These are phyloP conservation scores for Anisognathus igniventris DNA, from an alignment of 2,797 vertebrate genomes.

Conservation along the genomic window DNA sequence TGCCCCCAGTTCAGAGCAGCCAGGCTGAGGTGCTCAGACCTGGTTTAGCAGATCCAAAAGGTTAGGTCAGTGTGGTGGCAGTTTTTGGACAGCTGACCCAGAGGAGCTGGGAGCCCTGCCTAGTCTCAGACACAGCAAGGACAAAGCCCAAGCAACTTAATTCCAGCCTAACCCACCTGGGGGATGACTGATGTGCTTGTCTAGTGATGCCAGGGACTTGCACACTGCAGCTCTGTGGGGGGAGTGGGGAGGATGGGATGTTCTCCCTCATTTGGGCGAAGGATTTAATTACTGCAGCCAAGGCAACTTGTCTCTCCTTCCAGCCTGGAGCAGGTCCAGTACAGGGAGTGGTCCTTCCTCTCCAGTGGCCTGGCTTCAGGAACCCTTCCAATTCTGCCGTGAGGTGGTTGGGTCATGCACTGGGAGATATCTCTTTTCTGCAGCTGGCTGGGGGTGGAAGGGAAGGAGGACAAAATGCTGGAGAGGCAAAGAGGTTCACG, in stretches of 20 bases:
- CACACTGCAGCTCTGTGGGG: neutral
- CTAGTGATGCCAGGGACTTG: neutral
- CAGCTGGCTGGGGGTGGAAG: slow-evolving; percentile 6
- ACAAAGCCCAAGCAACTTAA: neutral
- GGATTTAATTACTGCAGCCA: slow-evolving; percentile 8
- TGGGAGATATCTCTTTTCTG: neutral
- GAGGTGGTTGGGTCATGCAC: slow-evolving; percentile 29
- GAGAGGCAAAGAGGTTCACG: neutral
- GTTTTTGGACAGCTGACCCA: neutral
- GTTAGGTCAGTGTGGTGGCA: neutral
- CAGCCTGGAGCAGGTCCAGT: neutral
- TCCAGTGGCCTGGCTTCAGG: slow-evolving; percentile 26
- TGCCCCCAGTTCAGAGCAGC: neutral
- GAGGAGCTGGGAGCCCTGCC: neutral
- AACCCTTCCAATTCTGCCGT: neutral
- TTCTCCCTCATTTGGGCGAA: neutral
- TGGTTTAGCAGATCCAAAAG: neutral
- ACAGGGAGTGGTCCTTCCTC: slow-evolving; percentile 49
- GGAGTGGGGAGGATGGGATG: neutral
- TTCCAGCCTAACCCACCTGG: neutral
- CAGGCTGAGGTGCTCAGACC: neutral
- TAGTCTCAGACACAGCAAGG: neutral
- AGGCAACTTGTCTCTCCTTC: slow-evolving; percentile 3
- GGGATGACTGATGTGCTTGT: neutral
- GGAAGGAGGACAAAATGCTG: neutral